Base-by-base conservation (phyloP, 2,888 invertebrate species). In the Hololepta plana region DNA sequence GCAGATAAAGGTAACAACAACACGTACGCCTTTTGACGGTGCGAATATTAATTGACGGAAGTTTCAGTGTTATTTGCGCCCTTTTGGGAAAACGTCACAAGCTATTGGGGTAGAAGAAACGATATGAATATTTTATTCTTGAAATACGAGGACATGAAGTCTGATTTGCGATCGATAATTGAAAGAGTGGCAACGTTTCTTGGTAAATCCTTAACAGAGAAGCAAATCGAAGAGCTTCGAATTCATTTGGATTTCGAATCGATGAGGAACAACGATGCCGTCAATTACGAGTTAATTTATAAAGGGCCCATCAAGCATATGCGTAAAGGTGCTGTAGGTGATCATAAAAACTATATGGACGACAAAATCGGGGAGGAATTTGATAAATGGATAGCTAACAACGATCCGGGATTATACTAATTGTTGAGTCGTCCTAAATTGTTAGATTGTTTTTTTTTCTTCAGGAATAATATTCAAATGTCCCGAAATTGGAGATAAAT, bases 81-180 rank as follows among this genome's bases (percentile, higher is more conserved):
- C 8, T 44, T 38, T 26, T 45, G 44, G 46, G 39, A 43, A 3
- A 48, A 52, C 34, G 42, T 51, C n/a, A n/a, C n/a, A n/a, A n/a
- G n/a, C 26, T 80, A 73, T 46, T 80, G 81, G 80, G 63, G 69
- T 28, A 60, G 64, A 23, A 64, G 71, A 12, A 47, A 73, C 37
- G 71, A 79, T 26, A 58, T 70, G 1, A 80, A 84, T 42, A 54
- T 85, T 2, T 56, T 84, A 4, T 76, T 82, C 47, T 56, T 85
- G 23, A 76, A 72, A 39, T 85, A 80, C 44, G 85, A 85, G 55
- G 79, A 84, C 31, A 72, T 85, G 70, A 75, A 76, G 41, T 61
- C 57, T 27, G 73, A 90, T 48, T n/a, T n/a, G n/a, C n/a, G n/a
- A n/a, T n/a, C n/a, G n/a, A n/a, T n/a, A n/a, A n/a, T n/a, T n/a